phyloP scores from a whole-genome alignment of 2,888 invertebrate species.

The Vesta saturnalis region DNA sequence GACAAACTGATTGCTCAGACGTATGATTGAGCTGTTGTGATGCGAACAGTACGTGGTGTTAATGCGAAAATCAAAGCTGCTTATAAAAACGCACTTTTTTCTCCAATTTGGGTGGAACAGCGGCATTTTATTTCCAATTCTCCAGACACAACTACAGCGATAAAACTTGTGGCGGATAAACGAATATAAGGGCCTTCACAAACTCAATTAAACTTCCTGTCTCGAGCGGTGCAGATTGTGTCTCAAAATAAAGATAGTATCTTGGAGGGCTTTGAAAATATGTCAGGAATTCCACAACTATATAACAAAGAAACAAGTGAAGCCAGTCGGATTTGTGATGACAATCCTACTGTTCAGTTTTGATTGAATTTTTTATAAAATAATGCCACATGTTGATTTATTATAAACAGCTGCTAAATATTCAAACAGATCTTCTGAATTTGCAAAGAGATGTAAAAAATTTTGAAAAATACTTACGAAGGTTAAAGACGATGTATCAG shows the following conservation, averaged over 20 bases:
- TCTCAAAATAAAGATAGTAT: neutral
- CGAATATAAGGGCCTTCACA: neutral
- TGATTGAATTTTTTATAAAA: too few relatives aligned
- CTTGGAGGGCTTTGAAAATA: neutral
- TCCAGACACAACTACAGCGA: neutral
- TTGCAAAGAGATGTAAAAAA: too few relatives aligned
- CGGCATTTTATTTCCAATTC: neutral
- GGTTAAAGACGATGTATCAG: too few relatives aligned
- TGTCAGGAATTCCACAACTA: neutral
- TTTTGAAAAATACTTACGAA: too few relatives aligned
- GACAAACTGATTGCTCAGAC: conserved; percentile 48
- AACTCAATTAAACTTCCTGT: neutral
- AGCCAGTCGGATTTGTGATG: too few relatives aligned
- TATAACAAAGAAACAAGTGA: too few relatives aligned
- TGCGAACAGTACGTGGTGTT: conserved; percentile 39
- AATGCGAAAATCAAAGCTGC: conserved; percentile 39
- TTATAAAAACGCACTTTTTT: conserved; percentile 30
- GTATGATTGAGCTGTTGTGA: conserved; percentile 47
- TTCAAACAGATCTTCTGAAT: too few relatives aligned
- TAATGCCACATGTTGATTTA: too few relatives aligned
- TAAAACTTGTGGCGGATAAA: too few relatives aligned
- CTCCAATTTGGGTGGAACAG: neutral
- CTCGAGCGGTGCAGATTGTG: too few relatives aligned
- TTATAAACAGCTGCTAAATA: too few relatives aligned
- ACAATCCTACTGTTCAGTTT: too few relatives aligned